Conservation (phyloP, 2,888 invertebrate species). For the Andricus quercusramuli region DNA sequence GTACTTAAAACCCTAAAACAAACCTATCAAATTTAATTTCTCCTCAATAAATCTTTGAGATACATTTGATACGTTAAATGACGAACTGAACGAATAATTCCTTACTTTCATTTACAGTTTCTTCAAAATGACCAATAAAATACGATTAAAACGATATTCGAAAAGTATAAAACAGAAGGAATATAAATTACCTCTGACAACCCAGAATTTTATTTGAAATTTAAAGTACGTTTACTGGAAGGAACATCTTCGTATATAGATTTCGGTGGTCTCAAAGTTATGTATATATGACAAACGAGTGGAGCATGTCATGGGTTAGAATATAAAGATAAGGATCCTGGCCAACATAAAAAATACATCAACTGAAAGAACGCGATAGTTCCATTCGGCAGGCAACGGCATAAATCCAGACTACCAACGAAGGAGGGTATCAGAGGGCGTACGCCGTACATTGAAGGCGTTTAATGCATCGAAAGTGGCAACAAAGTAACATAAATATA, state of each 20-base stretch:
- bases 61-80: background rate
- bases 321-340: constrained; percentile 26
- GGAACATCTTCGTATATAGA: constrained; percentile 1
- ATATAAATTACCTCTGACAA: constrained; percentile 4
- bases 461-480: background rate
- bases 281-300: constrained; percentile 11
- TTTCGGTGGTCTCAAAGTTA: background rate
- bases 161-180: constrained; percentile 6
- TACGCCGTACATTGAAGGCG: background rate
- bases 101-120: background rate
- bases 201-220: constrained; percentile 3
- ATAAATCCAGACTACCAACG: constrained; percentile 9
- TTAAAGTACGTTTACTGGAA: constrained; percentile 7
- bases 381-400: background rate
- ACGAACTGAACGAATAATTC: background rate
- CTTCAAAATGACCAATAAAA: background rate
- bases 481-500: background rate
- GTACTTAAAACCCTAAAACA: background rate
- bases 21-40: background rate
- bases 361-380: constrained; percentile 8
- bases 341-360: constrained; percentile 24
- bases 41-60: background rate
- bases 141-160: background rate
- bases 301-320: background rate
- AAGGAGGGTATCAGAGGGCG: background rate